These are phyloP conservation scores for Taphrorychus bicolor DNA, from an alignment of 2,888 invertebrate species.

Conservation along the genomic window DNA sequence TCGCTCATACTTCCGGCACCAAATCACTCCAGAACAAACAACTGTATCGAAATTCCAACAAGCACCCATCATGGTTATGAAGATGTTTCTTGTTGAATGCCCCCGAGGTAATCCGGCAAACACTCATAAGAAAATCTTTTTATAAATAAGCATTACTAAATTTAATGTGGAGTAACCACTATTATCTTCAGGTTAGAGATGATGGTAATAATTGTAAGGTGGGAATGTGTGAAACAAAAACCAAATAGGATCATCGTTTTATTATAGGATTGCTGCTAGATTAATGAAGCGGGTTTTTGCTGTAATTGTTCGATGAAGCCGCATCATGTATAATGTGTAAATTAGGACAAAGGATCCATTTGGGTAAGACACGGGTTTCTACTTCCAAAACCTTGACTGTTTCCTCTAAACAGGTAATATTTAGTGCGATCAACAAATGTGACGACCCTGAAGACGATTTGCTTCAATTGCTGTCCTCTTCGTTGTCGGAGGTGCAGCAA, in stretches of 20 bases:
- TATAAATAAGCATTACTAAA: background rate
- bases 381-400: slow-evolving; percentile 21
- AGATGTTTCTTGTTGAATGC: slow-evolving; percentile 2
- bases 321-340: background rate
- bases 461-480: slow-evolving; percentile 17
- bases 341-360: background rate
- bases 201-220: background rate
- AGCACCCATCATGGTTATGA: background rate
- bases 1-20: background rate
- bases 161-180: background rate
- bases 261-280: background rate
- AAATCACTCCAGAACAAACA: background rate
- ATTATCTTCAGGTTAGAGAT: background rate
- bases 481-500: slow-evolving; percentile 12
- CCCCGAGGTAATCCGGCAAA: background rate
- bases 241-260: background rate
- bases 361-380: slow-evolving; percentile 15
- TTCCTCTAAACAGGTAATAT: slow-evolving; percentile 13
- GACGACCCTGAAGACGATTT: slow-evolving; percentile 15
- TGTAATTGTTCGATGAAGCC: background rate
- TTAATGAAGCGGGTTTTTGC: background rate
- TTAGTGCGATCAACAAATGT: slow-evolving; percentile 16
- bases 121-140: background rate
- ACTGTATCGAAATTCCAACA: slow-evolving; percentile 6
- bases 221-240: background rate